These are phyloP conservation scores for Frankliniella fusca DNA, from an alignment of 2,888 invertebrate species.

Conservation along the genomic window DNA sequence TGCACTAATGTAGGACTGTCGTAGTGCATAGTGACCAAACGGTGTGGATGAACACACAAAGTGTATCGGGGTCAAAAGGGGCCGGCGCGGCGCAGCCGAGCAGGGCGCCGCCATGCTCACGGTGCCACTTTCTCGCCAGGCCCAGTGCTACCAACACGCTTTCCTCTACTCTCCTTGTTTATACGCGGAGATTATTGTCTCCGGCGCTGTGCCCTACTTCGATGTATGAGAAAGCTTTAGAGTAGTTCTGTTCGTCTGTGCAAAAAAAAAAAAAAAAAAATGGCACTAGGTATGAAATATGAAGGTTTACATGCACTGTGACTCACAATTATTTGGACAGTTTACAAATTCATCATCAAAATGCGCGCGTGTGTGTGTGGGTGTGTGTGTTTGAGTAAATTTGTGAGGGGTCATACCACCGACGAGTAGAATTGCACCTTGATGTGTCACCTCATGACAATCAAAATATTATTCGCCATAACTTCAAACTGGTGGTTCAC, in stretches of 20 bases:
- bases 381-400: too few relatives aligned
- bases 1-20: too few relatives aligned
- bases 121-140: background rate
- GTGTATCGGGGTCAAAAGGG: conserved; percentile 20
- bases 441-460: too few relatives aligned
- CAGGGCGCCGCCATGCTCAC: background rate
- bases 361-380: too few relatives aligned
- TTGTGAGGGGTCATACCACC: too few relatives aligned
- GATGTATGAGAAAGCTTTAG: background rate
- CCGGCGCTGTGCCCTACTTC: conserved; percentile 4
- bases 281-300: too few relatives aligned
- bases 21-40: too few relatives aligned
- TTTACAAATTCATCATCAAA: too few relatives aligned
- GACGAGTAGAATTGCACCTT: too few relatives aligned
- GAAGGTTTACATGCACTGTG: too few relatives aligned
- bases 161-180: conserved; percentile 7
- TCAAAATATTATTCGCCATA: background rate
- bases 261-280: background rate
- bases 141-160: background rate
- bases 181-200: conserved; percentile 15
- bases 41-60: too few relatives aligned
- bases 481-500: background rate
- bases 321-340: too few relatives aligned
- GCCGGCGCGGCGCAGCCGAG: background rate
- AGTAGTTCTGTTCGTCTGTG: background rate